phyloP scores from a whole-genome alignment of 2,888 invertebrate genomes.

The Hetaerina titia region DNA sequence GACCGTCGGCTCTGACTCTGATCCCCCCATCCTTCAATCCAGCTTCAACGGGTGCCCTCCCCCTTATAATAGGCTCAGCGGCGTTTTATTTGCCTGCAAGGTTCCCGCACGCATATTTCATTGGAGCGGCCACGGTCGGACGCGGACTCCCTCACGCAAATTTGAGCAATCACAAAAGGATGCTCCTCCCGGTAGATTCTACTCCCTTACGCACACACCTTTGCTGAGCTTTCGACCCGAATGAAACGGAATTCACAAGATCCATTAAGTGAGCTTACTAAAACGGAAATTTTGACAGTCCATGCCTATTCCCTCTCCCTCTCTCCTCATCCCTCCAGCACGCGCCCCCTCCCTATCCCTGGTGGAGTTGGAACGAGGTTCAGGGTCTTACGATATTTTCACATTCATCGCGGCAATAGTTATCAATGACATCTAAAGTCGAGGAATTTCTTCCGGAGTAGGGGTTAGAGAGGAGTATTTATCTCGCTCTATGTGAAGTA shows the following conservation, averaged over 20 bases:
- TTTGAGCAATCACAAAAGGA: too few species aligned
- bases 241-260: too few species aligned
- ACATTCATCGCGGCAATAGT: background rate
- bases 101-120: too few species aligned
- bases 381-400: background rate
- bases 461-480: background rate
- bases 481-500: background rate
- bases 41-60: background rate
- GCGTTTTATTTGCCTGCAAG: background rate
- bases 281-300: background rate
- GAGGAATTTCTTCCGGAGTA: background rate
- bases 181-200: too few species aligned
- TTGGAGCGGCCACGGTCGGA: too few species aligned
- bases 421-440: background rate
- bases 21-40: background rate
- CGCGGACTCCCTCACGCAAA: too few species aligned
- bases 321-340: too few species aligned
- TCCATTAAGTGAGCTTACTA: background rate
- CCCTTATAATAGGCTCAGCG: background rate
- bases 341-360: too few species aligned
- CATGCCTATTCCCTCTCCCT: background rate
- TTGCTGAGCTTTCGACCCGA: too few species aligned
- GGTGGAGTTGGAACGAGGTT: too few species aligned
- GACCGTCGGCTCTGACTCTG: background rate
- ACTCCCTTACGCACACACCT: too few species aligned